Base-by-base conservation (phyloP, 2,888 invertebrate genomes). In the Drosophila melanosoma region DNA sequence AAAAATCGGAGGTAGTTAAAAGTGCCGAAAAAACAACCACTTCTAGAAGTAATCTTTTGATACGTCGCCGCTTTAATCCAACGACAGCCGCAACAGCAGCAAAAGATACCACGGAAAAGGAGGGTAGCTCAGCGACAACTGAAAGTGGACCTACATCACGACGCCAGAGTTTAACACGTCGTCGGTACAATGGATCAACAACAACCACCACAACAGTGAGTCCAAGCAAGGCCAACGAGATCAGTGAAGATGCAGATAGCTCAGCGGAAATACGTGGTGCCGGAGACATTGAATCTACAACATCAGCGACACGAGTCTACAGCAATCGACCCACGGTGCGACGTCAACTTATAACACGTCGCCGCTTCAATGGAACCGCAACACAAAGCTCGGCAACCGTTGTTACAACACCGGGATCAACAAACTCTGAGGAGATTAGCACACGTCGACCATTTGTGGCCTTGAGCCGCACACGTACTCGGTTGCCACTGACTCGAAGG, bases 391-490 rank as follows among this genome's bases (percentile, higher is more conserved):
- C 53, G 56, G 17, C 35, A 11, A 32, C 3, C 12, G 29, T 38
- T 51, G 26, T 45, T 52, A 48, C 64, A 61, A 17, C n/a, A 10
- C 17, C 20, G 32, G 64, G 38, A 38, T 33, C 81, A 48, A 73
- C 72, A 36, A 72, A 52, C 61, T 38, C 40, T 7, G 69, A 58
- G 0, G 69, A 69, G n/a, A 49, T 40, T 23, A 71, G 35, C 15
- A 76, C 87, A 52, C 87, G 74, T 57, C 86, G 82, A 12, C 57
- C 89, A 8, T 81, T 79, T 11, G 69, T 62, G 36, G 49, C 64
- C 49, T 52, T 87, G 48, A 84, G 72, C 42, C 79, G 89, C 10
- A 71, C 73, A 58, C 79, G 79, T 62, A 73, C 52, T 52, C 81
- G 78, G 8, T 76, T 67, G 26, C 52, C 73, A 58, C 60, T 70